phyloP scores from a whole-genome alignment of 2,888 invertebrate species.

The Drosophila pseudotalamancana region DNA sequence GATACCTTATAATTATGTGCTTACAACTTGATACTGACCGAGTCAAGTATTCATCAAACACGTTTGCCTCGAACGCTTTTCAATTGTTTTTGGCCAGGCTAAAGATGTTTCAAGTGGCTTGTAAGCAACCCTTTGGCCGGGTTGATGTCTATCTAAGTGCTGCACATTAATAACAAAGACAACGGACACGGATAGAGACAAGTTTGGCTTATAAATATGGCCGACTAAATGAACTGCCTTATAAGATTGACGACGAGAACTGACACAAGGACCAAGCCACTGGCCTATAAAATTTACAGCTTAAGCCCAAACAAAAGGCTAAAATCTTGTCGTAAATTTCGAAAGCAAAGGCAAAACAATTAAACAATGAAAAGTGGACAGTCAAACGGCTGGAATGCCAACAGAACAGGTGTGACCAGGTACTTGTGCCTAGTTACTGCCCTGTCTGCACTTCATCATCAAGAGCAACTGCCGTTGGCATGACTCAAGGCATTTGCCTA shows the following conservation, averaged over 20 bases:
- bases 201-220: slow-evolving; percentile 42
- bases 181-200: slow-evolving; percentile 18
- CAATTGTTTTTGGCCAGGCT: background rate
- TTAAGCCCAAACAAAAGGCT: slow-evolving; percentile 41
- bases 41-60: background rate
- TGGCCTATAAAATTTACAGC: slow-evolving; percentile 29
- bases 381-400: slow-evolving; percentile 47
- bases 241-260: slow-evolving; percentile 60
- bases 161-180: slow-evolving; percentile 48
- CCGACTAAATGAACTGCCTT: slow-evolving; percentile 58
- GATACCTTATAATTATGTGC: background rate
- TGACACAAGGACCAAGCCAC: slow-evolving; percentile 11
- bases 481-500: slow-evolving; percentile 32
- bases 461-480: slow-evolving; percentile 43
- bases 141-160: slow-evolving; percentile 48
- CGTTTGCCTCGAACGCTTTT: background rate
- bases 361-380: slow-evolving; percentile 71
- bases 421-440: slow-evolving; percentile 66
- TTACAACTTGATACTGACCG: background rate
- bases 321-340: slow-evolving; percentile 60
- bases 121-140: slow-evolving; percentile 1
- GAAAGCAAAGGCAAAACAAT: slow-evolving; percentile 52
- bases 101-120: background rate
- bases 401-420: slow-evolving; percentile 62
- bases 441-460: slow-evolving; percentile 62